These are phyloP conservation scores for Tauraco hartlaubi DNA, from an alignment of 2,797 vertebrate species.

Conservation along the genomic window DNA sequence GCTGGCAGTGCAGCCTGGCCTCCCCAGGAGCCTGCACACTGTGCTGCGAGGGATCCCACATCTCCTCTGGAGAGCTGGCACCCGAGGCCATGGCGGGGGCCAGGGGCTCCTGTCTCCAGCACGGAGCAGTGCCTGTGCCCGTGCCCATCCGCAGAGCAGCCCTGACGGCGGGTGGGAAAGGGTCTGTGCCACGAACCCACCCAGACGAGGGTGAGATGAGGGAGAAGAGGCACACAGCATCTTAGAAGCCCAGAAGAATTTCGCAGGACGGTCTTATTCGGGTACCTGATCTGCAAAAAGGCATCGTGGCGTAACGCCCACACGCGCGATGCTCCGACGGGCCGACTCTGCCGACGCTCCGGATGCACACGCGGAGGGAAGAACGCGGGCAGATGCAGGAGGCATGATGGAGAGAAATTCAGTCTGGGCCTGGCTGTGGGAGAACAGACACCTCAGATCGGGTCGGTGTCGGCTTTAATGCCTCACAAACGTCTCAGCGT, in stretches of 20 bases:
- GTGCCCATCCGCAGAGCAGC: not conserved
- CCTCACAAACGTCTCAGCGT: fast-evolving
- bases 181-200: not conserved
- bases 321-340: fast-evolving
- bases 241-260: not conserved
- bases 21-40: fast-evolving
- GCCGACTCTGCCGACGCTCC: not conserved
- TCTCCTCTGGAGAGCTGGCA: not conserved
- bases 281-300: not conserved
- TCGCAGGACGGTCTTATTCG: not conserved
- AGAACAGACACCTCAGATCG: not conserved
- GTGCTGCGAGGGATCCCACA: not conserved
- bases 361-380: not conserved
- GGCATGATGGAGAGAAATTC: not conserved
- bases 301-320: not conserved
- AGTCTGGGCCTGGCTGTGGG: not conserved
- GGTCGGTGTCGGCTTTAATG: not conserved
- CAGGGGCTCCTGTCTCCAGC: not conserved
- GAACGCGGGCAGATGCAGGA: not conserved
- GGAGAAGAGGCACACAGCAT: not conserved
- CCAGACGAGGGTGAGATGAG: fast-evolving
- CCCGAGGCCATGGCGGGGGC: too few species aligned
- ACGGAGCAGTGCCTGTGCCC: not conserved
- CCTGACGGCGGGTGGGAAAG: not conserved
- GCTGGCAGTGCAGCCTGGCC: fast-evolving